These are phyloP conservation scores for Cheilosia grossa DNA, from an alignment of 2,888 invertebrate genomes.

Conservation along the genomic window DNA sequence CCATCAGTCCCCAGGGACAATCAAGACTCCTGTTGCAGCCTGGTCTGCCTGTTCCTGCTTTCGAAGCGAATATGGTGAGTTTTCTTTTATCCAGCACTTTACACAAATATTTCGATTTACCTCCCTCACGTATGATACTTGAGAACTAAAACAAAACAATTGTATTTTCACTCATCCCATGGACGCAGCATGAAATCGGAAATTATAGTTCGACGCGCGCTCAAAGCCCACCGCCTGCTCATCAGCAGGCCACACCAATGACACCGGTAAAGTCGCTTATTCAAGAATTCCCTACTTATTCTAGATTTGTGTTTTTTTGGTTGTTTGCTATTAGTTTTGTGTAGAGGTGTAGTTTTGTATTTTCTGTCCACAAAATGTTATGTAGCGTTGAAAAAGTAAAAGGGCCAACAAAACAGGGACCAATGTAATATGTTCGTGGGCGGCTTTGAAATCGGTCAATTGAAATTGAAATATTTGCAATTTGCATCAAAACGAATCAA, in stretches of 20 bases:
- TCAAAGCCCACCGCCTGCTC: slow-evolving; percentile 93
- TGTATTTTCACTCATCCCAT: slow-evolving; percentile 54
- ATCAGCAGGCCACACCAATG: slow-evolving; percentile 90
- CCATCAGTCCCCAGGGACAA: slow-evolving; percentile 86
- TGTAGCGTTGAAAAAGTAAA: no score
- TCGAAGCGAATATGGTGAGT: slow-evolving; percentile 89
- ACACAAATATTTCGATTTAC: background rate
- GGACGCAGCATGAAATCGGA: slow-evolving; percentile 86
- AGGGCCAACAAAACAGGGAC: no score
- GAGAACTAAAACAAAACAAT: slow-evolving; percentile 35
- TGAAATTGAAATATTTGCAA: no score
- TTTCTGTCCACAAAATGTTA: background rate
- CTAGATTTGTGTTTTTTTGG: slow-evolving; percentile 11
- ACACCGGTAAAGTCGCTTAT: slow-evolving; percentile 85
- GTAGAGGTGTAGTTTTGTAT: background rate
- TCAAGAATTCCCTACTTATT: slow-evolving; percentile 4
- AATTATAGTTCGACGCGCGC: slow-evolving; percentile 82
- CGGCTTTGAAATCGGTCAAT: no score
- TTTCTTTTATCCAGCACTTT: slow-evolving; percentile 12
- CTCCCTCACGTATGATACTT: slow-evolving; percentile 1
- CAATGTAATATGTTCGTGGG: no score
- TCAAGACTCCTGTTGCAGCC: slow-evolving; percentile 84
- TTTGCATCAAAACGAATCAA: no score
- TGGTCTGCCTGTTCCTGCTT: slow-evolving; percentile 86
- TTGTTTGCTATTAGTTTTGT: slow-evolving; percentile 17